Conservation (phyloP, 2,113 vertebrate genomes). For the Cryptomyrus ogoouensis region DNA sequence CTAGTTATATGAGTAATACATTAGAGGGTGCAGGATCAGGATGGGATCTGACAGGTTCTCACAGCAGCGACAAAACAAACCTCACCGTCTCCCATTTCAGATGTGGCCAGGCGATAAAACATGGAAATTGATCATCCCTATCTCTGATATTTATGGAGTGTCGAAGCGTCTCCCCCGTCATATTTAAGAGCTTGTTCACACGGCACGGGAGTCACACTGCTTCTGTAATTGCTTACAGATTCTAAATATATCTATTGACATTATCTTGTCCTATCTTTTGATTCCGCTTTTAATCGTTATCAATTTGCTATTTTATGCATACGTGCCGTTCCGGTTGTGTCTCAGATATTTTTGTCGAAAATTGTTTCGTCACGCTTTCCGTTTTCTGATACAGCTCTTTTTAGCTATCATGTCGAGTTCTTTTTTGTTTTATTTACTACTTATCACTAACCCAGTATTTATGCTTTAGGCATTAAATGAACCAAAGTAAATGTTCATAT, state of each 20-base stretch:
- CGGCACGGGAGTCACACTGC: slow-evolving; percentile 57
- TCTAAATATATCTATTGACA: slow-evolving; percentile 68
- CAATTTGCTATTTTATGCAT: slow-evolving; percentile 61
- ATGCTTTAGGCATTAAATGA: slow-evolving; percentile 16
- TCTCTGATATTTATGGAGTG: slow-evolving; percentile 57
- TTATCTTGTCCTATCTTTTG: slow-evolving; percentile 77
- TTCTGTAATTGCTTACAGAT: slow-evolving; percentile 64
- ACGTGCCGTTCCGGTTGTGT: slow-evolving; percentile 48
- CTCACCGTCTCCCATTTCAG: slow-evolving; percentile 34
- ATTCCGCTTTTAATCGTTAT: slow-evolving; percentile 66
- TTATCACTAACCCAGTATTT: slow-evolving; percentile 21
- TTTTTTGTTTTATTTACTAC: slow-evolving; percentile 14
- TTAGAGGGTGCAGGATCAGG: slow-evolving; percentile 48
- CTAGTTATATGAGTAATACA: slow-evolving; percentile 57
- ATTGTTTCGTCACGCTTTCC: slow-evolving; percentile 55
- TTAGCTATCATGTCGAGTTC: slow-evolving; percentile 20
- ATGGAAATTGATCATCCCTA: slow-evolving; percentile 43
- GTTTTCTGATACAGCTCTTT: slow-evolving; percentile 29
- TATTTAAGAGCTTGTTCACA: slow-evolving; percentile 47
- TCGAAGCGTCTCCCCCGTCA: slow-evolving; percentile 55
- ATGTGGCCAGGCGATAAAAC: slow-evolving; percentile 37
- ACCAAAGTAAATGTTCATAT: slow-evolving; percentile 9
- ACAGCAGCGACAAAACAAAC: slow-evolving; percentile 53
- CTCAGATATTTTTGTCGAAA: slow-evolving; percentile 49
- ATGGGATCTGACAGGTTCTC: slow-evolving; percentile 61